phyloP scores from a whole-genome alignment of 2,113 vertebrate species.

The Romanogobio albipinnatus region DNA sequence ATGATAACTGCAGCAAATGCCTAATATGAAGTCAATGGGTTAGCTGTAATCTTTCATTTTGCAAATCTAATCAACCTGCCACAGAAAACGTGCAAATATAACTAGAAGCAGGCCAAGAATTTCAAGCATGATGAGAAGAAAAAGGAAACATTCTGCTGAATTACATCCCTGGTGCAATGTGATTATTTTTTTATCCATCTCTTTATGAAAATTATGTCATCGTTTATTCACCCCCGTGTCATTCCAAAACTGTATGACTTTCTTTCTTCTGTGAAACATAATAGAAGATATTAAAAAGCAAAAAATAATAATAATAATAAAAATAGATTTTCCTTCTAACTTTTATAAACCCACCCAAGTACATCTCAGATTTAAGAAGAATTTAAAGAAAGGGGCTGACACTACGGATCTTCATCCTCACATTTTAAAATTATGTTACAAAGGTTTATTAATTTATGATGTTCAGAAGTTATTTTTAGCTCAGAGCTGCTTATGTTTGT shows the following conservation, averaged over 20 bases:
- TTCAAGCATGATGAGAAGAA: background rate
- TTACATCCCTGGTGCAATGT: background rate
- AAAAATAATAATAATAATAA: background rate
- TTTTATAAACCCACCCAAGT: background rate
- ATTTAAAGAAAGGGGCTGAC: background rate
- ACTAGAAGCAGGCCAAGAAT: slow-evolving; percentile 13
- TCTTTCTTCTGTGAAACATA: background rate
- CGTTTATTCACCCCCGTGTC: background rate
- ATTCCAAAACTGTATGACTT: background rate
- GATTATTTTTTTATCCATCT: background rate
- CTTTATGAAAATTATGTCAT: background rate
- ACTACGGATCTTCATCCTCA: background rate
- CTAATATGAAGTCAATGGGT: slow-evolving; percentile 9
- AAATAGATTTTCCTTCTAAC: background rate
- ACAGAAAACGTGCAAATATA: background rate
- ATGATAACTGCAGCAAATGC: background rate
- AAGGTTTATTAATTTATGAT: background rate
- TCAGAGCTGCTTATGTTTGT: background rate
- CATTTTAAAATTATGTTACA: background rate
- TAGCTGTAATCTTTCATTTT: slow-evolving; percentile 4
- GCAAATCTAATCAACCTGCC: slow-evolving; percentile 10
- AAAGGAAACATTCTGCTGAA: background rate
- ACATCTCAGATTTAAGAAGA: background rate
- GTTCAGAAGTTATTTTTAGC: background rate
- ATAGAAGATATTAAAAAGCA: background rate